These are phyloP conservation scores for Babylonia areolata DNA, from an alignment of 1,140 invertebrate genomes.

Conservation along the genomic window DNA sequence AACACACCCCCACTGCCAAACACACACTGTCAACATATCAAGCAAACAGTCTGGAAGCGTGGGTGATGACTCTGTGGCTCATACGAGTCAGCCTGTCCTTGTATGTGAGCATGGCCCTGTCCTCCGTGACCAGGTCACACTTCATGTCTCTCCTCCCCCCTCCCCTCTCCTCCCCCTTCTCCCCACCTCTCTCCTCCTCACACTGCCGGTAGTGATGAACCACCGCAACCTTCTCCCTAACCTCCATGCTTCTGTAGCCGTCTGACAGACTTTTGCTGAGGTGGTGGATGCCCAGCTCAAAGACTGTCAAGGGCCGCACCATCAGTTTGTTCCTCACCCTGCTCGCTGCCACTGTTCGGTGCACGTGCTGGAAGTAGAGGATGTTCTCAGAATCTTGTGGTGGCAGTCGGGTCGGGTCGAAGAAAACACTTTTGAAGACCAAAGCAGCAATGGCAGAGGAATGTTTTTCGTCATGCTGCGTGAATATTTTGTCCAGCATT, in stretches of 20 bases:
- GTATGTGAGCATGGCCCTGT: slow-evolving; percentile 63
- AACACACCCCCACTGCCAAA: background rate
- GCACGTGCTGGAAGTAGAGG: slow-evolving; percentile 55
- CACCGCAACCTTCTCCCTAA: slow-evolving; percentile 83
- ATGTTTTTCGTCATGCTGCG: slow-evolving; percentile 1
- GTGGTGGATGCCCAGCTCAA: slow-evolving; percentile 75
- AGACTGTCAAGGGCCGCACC: slow-evolving; percentile 63
- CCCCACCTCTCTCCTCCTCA: no score
- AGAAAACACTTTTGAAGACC: slow-evolving; percentile 72
- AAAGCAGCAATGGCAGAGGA: slow-evolving; percentile 54
- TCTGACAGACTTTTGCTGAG: slow-evolving; percentile 62
- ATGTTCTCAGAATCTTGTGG: slow-evolving; percentile 46
- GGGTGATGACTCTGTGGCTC: slow-evolving; percentile 53
- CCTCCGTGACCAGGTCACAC: slow-evolving; percentile 56
- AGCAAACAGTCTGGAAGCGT: slow-evolving; percentile 54
- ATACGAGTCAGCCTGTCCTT: slow-evolving; percentile 48
- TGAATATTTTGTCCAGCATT: slow-evolving; percentile 43
- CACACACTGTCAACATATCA: background rate
- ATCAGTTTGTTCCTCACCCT: slow-evolving; percentile 67
- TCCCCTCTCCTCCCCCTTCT: slow-evolving; percentile 58
- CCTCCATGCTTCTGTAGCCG: slow-evolving; percentile 40
- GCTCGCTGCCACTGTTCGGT: slow-evolving; percentile 61
- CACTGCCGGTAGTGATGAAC: slow-evolving; percentile 90
- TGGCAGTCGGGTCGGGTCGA: slow-evolving; percentile 58
- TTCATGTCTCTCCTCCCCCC: slow-evolving; percentile 63